Evolutionary conservation across 2,888 invertebrate species (phyloP).

Genomic region (Apantesis nais): DNA sequence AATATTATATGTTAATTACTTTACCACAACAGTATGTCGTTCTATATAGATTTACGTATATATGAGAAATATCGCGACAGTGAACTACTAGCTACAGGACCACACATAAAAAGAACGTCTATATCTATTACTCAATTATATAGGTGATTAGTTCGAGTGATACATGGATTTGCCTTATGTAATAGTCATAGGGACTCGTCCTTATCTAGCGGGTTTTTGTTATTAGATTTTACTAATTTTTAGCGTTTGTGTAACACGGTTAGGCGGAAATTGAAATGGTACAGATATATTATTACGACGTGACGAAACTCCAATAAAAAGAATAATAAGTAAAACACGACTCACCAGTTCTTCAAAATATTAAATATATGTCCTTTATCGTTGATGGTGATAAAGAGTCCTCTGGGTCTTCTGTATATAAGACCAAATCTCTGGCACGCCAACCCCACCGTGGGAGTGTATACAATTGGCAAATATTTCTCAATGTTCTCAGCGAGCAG

Average conservation of each 20-base stretch:
- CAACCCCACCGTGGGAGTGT: constrained; percentile 98
- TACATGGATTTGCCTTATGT: too few species aligned
- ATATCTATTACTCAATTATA: too few species aligned
- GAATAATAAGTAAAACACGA: constrained; percentile 24
- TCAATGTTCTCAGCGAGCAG: constrained; percentile 96
- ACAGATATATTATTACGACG: too few species aligned
- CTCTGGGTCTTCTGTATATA: constrained; percentile 96
- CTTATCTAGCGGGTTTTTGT: too few species aligned
- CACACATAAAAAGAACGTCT: too few species aligned
- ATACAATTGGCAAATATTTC: constrained; percentile 98
- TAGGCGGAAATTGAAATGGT: too few species aligned
- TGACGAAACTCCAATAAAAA: not conserved
- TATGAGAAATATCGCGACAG: not conserved
- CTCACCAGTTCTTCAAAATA: constrained; percentile 96
- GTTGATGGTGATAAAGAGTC: constrained; percentile 97
- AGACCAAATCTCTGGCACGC: constrained; percentile 99
- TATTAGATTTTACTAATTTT: too few species aligned
- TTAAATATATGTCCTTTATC: constrained; percentile 97
- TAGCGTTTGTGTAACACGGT: too few species aligned
- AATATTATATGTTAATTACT: not conserved
- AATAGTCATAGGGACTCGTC: too few species aligned
- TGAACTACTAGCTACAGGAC: not conserved
- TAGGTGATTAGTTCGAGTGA: too few species aligned
- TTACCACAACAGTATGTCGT: not conserved
- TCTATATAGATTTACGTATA: too few species aligned